Evolutionary conservation across 2,797 vertebrate species (phyloP).

Genomic region (Clarias laeviceps): DNA sequence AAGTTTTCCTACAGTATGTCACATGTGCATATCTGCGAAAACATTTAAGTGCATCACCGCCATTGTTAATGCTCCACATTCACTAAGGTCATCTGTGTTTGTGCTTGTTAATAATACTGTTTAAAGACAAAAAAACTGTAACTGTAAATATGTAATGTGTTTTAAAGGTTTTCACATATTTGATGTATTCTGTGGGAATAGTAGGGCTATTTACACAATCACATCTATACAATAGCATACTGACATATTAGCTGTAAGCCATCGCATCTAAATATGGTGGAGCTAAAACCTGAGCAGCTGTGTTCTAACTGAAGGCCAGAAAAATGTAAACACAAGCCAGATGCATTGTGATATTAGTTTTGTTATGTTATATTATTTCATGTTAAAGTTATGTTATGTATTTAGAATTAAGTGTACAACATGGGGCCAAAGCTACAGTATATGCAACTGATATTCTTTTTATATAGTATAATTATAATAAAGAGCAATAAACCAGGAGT

Average conservation of each 20-base stretch:
- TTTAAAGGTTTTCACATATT: background rate
- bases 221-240: background rate
- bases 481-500: background rate
- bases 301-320: background rate
- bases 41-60: too few species aligned
- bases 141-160: background rate
- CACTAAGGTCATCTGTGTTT: too few species aligned
- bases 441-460: background rate
- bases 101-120: too few species aligned
- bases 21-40: too few species aligned
- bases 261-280: background rate
- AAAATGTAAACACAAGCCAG: conserved; percentile 20
- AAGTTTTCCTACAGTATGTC: too few species aligned
- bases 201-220: background rate
- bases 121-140: too few species aligned
- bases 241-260: background rate
- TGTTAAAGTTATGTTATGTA: background rate
- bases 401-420: background rate
- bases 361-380: too few species aligned
- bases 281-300: conserved; percentile 1
- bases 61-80: too few species aligned
- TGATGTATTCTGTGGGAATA: background rate
- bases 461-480: conserved; percentile 1
- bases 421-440: background rate
- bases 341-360: background rate